These are phyloP conservation scores for Venustaconcha ellipsiformis DNA, from an alignment of 1,140 invertebrate genomes.

Conservation along the genomic window DNA sequence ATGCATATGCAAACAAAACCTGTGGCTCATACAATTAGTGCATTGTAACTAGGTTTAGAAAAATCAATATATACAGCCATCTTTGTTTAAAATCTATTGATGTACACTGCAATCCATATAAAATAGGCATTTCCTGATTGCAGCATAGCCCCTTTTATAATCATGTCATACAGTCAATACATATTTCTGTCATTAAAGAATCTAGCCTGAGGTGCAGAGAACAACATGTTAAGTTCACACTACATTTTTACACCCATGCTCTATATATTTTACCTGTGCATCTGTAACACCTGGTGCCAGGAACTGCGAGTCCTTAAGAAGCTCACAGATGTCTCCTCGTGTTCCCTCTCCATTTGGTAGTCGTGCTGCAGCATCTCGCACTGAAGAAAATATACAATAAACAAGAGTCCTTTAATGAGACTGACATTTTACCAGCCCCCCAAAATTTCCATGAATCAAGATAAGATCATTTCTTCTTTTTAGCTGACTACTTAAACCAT, in stretches of 20 bases:
- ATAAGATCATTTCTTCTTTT: no score
- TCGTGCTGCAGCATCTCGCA: slow-evolving; percentile 91
- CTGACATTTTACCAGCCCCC: no score
- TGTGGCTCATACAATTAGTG: no score
- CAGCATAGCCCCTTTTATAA: background rate
- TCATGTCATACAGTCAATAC: background rate
- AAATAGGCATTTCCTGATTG: background rate
- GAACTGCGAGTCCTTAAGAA: slow-evolving; percentile 88
- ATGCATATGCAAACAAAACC: no score
- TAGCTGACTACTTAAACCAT: no score
- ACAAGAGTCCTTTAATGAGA: no score
- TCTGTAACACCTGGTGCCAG: slow-evolving; percentile 78
- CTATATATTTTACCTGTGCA: slow-evolving; percentile 73
- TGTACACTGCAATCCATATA: background rate
- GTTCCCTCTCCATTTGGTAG: slow-evolving; percentile 94
- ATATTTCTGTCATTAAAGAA: background rate
- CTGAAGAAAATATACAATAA: slow-evolving; percentile 64
- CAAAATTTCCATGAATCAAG: no score
- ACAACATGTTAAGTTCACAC: background rate
- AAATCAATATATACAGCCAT: no score
- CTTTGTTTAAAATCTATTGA: background rate
- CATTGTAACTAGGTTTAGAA: no score
- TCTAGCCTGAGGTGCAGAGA: background rate
- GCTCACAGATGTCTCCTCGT: slow-evolving; percentile 86
- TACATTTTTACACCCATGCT: background rate